phyloP scores from a whole-genome alignment of 2,888 invertebrate genomes.

The Cotesia congregata region DNA sequence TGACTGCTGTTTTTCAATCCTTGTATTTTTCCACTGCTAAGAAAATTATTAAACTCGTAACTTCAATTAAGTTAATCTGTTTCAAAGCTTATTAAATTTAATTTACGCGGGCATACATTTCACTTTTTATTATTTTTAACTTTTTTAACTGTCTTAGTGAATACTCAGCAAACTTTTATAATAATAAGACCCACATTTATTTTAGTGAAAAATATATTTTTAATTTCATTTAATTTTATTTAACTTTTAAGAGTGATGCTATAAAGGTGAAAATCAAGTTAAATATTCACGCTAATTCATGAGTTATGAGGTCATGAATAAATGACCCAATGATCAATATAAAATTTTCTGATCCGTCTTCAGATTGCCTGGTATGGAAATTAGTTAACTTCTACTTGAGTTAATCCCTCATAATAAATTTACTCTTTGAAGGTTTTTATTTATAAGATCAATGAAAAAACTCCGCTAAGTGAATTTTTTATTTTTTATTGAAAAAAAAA shows the following conservation, averaged over 20 bases:
- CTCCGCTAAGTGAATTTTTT: no score
- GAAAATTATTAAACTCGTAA: not conserved
- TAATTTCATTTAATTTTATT: not conserved
- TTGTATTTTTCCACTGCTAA: not conserved
- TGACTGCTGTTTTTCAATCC: not conserved
- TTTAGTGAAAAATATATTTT: not conserved
- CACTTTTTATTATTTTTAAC: not conserved
- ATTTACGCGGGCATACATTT: not conserved
- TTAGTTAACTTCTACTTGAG: no score
- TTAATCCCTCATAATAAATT: no score
- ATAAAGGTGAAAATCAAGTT: no score
- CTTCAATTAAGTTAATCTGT: not conserved
- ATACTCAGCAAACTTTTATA: slow-evolving; percentile 15
- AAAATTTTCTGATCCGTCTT: no score
- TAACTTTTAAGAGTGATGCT: not conserved
- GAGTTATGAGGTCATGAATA: no score
- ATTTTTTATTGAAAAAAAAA: no score
- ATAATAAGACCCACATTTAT: slow-evolving; percentile 4
- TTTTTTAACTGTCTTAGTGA: not conserved
- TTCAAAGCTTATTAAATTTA: not conserved
- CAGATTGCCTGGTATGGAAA: no score
- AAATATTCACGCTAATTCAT: no score
- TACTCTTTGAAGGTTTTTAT: no score
- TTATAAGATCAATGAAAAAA: no score
- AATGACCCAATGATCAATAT: no score